phyloP scores from a whole-genome alignment of 2,113 vertebrate species.

The Ardeotis arabs region DNA sequence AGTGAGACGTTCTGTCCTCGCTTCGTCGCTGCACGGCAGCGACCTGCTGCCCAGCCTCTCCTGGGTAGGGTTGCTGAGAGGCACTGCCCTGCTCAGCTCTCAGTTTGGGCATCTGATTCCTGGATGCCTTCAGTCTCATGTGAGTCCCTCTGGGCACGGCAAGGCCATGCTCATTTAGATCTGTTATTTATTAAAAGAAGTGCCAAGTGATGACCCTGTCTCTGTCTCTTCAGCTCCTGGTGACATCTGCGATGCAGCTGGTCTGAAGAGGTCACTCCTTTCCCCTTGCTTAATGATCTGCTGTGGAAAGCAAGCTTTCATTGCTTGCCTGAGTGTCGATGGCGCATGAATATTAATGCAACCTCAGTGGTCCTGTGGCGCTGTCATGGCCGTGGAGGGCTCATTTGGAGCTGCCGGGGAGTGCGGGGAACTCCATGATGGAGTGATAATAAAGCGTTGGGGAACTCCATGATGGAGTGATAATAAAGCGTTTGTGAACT shows the following conservation, averaged over 20 bases:
- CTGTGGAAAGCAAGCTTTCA: conserved; percentile 60
- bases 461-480: conserved; percentile 33
- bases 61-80: background rate
- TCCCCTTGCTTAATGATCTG: conserved; percentile 63
- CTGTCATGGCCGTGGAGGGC: background rate
- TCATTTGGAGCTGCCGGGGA: conserved; percentile 53
- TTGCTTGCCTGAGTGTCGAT: conserved; percentile 45
- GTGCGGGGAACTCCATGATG: conserved; percentile 32
- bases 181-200: conserved; percentile 14
- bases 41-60: background rate
- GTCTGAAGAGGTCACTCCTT: conserved; percentile 56
- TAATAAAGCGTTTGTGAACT: conserved; percentile 60
- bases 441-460: conserved; percentile 51
- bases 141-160: background rate
- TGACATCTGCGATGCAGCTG: background rate
- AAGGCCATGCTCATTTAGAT: conserved; percentile 8
- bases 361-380: conserved; percentile 33
- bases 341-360: conserved; percentile 77
- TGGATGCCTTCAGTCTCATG: background rate
- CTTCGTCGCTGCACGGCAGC: rapidly evolving
- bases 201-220: background rate
- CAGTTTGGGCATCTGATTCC: background rate
- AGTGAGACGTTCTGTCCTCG: background rate
- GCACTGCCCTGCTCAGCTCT: background rate
- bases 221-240: background rate